phyloP scores from a whole-genome alignment of 2,113 vertebrate species.

The Caracal caracal region DNA sequence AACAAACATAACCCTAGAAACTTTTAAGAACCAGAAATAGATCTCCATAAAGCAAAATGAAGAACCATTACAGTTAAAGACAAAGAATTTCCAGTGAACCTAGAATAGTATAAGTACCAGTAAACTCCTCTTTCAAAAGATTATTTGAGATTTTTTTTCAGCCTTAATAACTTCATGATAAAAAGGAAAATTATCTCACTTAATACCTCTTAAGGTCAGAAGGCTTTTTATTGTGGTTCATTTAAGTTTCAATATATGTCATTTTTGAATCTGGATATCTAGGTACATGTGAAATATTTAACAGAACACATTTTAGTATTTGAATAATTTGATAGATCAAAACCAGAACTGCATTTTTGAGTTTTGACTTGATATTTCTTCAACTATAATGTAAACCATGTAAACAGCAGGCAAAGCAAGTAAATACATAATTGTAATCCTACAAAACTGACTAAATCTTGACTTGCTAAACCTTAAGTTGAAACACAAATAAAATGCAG shows the following conservation, averaged over 20 bases:
- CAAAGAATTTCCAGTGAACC: conserved; percentile 46
- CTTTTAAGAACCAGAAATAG: conserved; percentile 58
- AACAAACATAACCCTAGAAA: conserved; percentile 68
- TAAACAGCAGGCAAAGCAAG: neutral
- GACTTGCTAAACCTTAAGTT: neutral
- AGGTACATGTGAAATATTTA: neutral
- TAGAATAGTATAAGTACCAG: neutral
- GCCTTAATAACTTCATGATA: neutral
- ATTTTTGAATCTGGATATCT: neutral
- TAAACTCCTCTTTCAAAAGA: conserved; percentile 25
- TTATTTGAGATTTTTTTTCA: neutral
- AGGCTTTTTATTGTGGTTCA: neutral
- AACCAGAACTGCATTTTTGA: neutral
- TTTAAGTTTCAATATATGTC: neutral
- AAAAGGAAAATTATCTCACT: neutral
- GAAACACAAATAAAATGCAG: neutral
- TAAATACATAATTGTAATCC: neutral
- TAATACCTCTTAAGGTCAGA: neutral
- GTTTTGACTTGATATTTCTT: neutral
- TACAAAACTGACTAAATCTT: neutral
- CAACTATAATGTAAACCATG: neutral
- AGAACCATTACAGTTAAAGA: conserved; percentile 28
- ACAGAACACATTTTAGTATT: neutral
- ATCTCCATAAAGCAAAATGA: conserved; percentile 72
- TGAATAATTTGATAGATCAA: neutral